phyloP scores from a whole-genome alignment of 2,797 vertebrate species.

The Pelobates cultripes region DNA sequence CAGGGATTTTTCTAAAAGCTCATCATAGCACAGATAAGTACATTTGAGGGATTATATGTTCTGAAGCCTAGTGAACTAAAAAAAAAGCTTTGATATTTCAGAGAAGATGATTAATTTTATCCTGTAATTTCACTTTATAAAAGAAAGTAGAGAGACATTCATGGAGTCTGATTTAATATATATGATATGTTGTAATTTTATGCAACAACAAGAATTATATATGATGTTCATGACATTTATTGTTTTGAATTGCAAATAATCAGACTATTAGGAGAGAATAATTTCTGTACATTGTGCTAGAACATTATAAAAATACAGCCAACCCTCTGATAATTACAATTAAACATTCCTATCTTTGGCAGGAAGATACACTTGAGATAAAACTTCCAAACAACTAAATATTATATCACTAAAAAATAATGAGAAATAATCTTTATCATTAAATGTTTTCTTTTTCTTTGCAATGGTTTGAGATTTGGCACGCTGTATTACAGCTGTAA shows the following conservation, averaged over 20 bases:
- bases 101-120: conserved; percentile 6
- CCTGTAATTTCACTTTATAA: conserved; percentile 2
- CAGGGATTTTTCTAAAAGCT: background rate
- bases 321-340: background rate
- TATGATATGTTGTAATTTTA: background rate
- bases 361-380: background rate
- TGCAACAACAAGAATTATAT: background rate
- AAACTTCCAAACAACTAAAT: background rate
- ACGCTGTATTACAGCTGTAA: background rate
- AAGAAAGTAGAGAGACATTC: background rate
- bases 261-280: conserved; percentile 10
- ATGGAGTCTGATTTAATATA: background rate
- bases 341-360: background rate
- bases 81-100: conserved; percentile 7
- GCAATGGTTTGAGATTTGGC: no score
- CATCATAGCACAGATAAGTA: conserved; percentile 3
- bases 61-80: conserved; percentile 12
- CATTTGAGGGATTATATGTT: conserved; percentile 5
- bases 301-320: conserved; percentile 2
- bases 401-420: background rate
- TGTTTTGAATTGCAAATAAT: conserved; percentile 11
- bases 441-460: no score
- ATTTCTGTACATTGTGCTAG: background rate
- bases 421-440: background rate
- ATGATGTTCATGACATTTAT: background rate